These are phyloP conservation scores for Drosophila bunnanda DNA, from an alignment of 2,888 invertebrate species.

Conservation along the genomic window DNA sequence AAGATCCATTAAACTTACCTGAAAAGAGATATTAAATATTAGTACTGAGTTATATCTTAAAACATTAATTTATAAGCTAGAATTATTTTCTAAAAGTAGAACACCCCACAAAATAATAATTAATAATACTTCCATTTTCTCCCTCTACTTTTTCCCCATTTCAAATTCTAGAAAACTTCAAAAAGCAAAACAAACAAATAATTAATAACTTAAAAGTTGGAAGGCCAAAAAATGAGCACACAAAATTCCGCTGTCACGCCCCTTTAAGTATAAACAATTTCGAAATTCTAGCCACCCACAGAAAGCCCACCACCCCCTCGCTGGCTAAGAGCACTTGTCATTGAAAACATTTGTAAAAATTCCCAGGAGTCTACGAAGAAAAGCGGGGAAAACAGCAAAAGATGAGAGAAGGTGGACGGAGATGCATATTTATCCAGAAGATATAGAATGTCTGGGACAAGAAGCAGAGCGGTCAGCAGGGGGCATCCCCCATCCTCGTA, in stretches of 20 bases:
- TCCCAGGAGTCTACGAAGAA: slow-evolving; percentile 59
- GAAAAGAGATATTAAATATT: not conserved
- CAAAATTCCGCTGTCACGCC: slow-evolving; percentile 48
- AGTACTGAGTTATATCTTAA: not conserved
- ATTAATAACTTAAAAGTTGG: slow-evolving; percentile 35
- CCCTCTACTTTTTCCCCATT: not conserved
- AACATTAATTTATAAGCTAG: not conserved
- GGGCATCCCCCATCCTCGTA: slow-evolving; percentile 53
- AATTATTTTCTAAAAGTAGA: not conserved
- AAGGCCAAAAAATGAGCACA: slow-evolving; percentile 20
- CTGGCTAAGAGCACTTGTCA: slow-evolving; percentile 66
- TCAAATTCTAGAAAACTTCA: slow-evolving; percentile 12
- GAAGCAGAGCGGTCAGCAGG: slow-evolving; percentile 25
- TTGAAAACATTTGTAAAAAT: slow-evolving; percentile 69
- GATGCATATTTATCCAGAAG: slow-evolving; percentile 3
- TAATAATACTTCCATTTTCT: slow-evolving; percentile 2
- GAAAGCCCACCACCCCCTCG: not conserved
- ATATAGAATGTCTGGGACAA: slow-evolving; percentile 10
- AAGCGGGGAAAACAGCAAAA: slow-evolving; percentile 46
- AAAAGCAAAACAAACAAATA: slow-evolving; percentile 34
- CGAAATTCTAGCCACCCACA: slow-evolving; percentile 27
- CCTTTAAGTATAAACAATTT: slow-evolving; percentile 53
- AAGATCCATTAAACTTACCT: not conserved
- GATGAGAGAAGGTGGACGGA: not conserved
- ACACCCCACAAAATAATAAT: not conserved